Evolutionary conservation across 1,140 invertebrate species (phyloP).

Genomic region (Contarinia nasturtii): DNA sequence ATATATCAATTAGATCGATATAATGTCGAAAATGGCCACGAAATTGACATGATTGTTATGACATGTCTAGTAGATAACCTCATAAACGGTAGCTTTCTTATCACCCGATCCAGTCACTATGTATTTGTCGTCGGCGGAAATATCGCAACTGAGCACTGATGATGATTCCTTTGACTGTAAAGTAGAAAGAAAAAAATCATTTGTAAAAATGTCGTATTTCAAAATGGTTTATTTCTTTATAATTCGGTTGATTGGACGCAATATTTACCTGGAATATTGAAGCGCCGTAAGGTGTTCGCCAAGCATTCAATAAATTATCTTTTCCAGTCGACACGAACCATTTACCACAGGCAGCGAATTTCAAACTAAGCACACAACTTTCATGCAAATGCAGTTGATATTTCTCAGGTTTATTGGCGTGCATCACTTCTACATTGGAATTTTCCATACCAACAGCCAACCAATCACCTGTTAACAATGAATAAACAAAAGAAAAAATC

Average conservation of each 20-base stretch:
- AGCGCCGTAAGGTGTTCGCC: conserved; percentile 90
- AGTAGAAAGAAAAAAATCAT: background rate
- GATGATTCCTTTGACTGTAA: conserved; percentile 85
- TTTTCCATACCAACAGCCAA: conserved; percentile 96
- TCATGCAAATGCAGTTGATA: conserved; percentile 92
- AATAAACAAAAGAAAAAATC: background rate
- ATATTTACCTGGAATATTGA: conserved; percentile 77
- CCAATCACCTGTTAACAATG: conserved; percentile 49
- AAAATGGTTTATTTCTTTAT: no score
- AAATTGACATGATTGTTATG: background rate
- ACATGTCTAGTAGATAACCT: conserved; percentile 69
- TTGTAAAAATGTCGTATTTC: no score
- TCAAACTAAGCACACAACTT: conserved; percentile 83
- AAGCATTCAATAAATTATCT: conserved; percentile 89
- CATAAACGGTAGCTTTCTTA: conserved; percentile 93
- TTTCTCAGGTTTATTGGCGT: conserved; percentile 79
- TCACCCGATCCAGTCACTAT: conserved; percentile 94
- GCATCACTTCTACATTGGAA: conserved; percentile 82
- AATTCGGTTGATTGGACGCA: no score
- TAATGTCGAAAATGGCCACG: no score
- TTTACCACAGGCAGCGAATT: conserved; percentile 87
- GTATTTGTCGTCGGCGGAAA: conserved; percentile 90
- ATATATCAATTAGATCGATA: no score
- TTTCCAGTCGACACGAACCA: conserved; percentile 97
- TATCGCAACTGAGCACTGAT: conserved; percentile 92